Evolutionary conservation across 2,888 invertebrate species (phyloP), one percentile per base, ranked within the genome.

Genomic region (Drosophila mulleri): DNA sequence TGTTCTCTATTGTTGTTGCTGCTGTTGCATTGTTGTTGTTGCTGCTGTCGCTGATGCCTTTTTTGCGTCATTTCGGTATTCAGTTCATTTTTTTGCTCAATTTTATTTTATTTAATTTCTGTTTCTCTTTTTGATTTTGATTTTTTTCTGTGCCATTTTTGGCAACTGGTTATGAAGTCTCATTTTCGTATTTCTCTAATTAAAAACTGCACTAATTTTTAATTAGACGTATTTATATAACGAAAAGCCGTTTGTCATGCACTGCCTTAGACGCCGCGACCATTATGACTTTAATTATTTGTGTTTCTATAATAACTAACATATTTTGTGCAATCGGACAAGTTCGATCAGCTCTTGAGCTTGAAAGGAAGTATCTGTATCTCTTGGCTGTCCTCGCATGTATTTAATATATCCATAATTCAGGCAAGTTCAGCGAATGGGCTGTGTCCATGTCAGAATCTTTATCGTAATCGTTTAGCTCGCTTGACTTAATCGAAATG

Each of bases 91-190:
- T 82, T 81, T 73, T 70, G 65, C 73, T 74, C 60, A 67, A 47
- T 68, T 72, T 83, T 76, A 67, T 70, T 67, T 50, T 68, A 78
- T 80, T 79, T 73, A 57, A 73, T 76, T 78, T 72, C 53, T 57
- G 66, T 67, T 56, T 67, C 47, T 32, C 32, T 32, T 32, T 32
- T 11, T 67, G 41, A n/a, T 7, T 44, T 44, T 7, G 6, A 12
- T 12, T 48, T 54, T 63, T 72, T 71, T 63, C 62, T 75, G 6
- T 67, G 53, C 41, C 44, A 23, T 44, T 57, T 57, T 86, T 86
- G 86, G 86, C 84, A 86, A 82, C 85, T 88, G 86, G 88, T 86
- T 88, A 86, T 88, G 86, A 88, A 86, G 86, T 88, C 82, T 86
- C 82, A 85, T 83, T 88, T 87, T 82, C 53, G 84, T 80, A 84